A percentile compares a stretch with the other conserved stretches of the same genome.
These are phyloP conservation scores for Diadema setosum DNA, from an alignment of 35 echinoderm and acorn worm genomes.

Conservation along the genomic window DNA sequence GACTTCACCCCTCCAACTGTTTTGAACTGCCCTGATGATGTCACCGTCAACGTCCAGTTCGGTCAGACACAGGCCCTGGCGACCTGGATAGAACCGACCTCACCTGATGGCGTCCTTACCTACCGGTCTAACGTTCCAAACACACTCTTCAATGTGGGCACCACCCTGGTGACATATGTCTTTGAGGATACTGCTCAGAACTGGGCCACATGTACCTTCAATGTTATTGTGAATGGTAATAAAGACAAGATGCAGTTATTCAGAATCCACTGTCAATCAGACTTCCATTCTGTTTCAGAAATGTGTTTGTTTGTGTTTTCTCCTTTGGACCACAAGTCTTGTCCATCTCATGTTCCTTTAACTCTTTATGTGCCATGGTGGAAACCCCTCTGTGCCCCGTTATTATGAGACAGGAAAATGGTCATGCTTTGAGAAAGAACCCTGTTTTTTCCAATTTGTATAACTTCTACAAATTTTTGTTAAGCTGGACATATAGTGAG, in stretches of 20 bases:
- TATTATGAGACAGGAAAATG: too few species aligned
- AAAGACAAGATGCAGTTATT: not conserved
- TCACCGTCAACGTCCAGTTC: not conserved
- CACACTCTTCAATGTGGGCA: conserved; percentile 36
- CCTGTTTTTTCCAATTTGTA: too few species aligned
- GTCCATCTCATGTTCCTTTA: too few species aligned
- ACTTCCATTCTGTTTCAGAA: too few species aligned
- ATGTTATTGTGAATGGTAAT: not conserved
- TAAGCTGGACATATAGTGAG: too few species aligned
- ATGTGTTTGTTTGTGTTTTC: too few species aligned
- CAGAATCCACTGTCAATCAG: too few species aligned
- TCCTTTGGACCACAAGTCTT: too few species aligned
- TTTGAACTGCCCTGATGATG: conserved; percentile 16
- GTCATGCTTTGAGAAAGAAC: too few species aligned
- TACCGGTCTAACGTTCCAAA: conserved; percentile 27
- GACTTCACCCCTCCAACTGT: conserved; percentile 54
- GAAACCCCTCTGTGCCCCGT: too few species aligned
- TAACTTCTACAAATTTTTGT: too few species aligned
- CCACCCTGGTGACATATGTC: conserved; percentile 46
- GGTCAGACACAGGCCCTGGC: conserved; percentile 8
- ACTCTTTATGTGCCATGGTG: too few species aligned
- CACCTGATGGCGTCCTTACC: conserved; percentile 32
- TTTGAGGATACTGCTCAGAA: conserved; percentile 55
- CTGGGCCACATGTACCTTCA: conserved; percentile 48
- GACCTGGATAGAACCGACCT: conserved; percentile 61